Conservation (phyloP, 2,888 invertebrate genomes). For the Noctua janthe region DNA sequence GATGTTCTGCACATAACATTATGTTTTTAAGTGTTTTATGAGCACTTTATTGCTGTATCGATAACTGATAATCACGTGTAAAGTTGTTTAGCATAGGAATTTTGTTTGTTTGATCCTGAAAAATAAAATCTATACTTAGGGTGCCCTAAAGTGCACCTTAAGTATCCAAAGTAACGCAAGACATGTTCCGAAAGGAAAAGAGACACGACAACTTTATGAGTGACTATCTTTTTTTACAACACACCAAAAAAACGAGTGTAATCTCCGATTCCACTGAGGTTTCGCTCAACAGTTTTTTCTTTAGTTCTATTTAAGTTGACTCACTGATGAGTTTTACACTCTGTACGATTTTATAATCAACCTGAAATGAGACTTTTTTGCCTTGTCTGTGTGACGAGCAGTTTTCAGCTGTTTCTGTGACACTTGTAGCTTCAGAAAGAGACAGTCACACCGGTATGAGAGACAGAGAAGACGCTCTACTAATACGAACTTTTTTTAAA, state of each 20-base stretch:
- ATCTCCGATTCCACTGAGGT: neutral
- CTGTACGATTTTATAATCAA: neutral
- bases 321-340: neutral
- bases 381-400: neutral
- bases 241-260: neutral
- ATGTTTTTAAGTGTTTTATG: neutral
- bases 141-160: too few relatives aligned
- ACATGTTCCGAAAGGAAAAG: neutral
- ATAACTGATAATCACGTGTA: neutral
- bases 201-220: too few relatives aligned
- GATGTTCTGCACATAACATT: constrained; percentile 9
- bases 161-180: neutral
- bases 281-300: neutral
- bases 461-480: neutral
- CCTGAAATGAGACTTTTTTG: neutral
- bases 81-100: too few relatives aligned
- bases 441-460: neutral
- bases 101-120: neutral
- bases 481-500: neutral
- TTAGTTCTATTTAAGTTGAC: neutral
- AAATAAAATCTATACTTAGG: neutral
- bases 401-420: neutral
- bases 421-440: neutral
- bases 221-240: neutral
- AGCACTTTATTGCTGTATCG: neutral